Base-by-base conservation (phyloP, 2,888 invertebrate genomes). In the Cheiracanthium punctorium region DNA sequence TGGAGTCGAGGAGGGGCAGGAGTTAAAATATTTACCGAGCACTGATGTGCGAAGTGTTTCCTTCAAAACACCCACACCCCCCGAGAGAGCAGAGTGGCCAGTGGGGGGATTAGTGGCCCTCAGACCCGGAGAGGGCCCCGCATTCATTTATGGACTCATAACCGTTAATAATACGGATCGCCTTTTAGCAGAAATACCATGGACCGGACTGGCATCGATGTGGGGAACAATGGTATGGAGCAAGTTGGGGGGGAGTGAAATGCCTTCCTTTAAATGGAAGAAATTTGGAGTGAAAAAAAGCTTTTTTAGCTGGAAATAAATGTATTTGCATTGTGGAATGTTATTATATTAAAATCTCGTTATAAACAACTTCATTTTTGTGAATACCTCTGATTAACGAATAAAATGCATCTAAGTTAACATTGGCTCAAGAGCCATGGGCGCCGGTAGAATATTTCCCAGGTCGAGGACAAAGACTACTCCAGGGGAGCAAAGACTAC, bases 101-200 rank as follows among this genome's bases (percentile, higher is more conserved):
- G 84, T 79, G n/a, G 79, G 84, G 84, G 84, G 84, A 79, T 79
- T 85, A 79, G 74, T 58, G 43, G 29, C 65, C 82, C 71, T 52
- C 73, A 41, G n/a, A 70, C 82, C 72, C 48, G 64, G 71, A 28
- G 65, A 65, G 29, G 58, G 65, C 29, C 24, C 33, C 73, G 73
- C 74, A 79, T 84, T 85, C 84, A 79, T 85, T 85, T 85, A 85
- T 79, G 74, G 84, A 79, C 77, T 79, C 84, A 85, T 85, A 85
- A 85, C 84, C 84, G 84, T 85, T 85, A 85, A 85, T 85, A 85
- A 85, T 85, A 74, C 79, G 84, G 79, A 85, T 79, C 84, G 84
- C 84, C 84, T 85, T 85, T 84, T 85, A 79, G 58, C 84, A 72
- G 76, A 76, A 76, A 58, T 58, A 48, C 65, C 70, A 28, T 12